Percentiles rank a stretch among this genome's conserved stretches.
phyloP scores from a whole-genome alignment of 2,797 vertebrate species.

The Sebastes cheni region DNA sequence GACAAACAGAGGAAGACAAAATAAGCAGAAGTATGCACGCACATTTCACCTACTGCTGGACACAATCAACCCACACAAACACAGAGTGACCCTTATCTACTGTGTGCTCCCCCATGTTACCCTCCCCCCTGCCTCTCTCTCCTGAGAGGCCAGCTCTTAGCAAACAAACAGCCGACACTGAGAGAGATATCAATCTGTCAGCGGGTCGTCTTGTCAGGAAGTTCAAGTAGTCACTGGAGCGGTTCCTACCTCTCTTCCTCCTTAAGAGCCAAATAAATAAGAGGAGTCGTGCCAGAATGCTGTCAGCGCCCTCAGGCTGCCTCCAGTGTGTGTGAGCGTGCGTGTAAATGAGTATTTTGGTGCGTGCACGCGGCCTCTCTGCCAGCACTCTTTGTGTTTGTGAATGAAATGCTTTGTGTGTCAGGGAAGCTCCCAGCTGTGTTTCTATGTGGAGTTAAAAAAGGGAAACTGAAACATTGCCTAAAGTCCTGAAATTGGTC shows the following conservation, averaged over 20 bases:
- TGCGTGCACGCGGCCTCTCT: slow-evolving; percentile 19
- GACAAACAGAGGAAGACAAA: slow-evolving; percentile 41
- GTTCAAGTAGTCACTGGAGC: slow-evolving; percentile 84
- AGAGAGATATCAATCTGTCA: slow-evolving; percentile 85
- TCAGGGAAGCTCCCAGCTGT: slow-evolving; percentile 48
- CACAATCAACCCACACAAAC: slow-evolving; percentile 27
- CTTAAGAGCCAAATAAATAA: slow-evolving; percentile 77
- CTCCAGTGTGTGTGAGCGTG: slow-evolving; percentile 9
- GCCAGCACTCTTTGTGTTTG: slow-evolving; percentile 37
- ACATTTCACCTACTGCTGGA: slow-evolving; percentile 41
- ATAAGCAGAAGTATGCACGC: slow-evolving; percentile 19
- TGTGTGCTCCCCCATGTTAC: slow-evolving; percentile 21
- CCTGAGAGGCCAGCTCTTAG: slow-evolving; percentile 55
- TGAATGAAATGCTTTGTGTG: slow-evolving; percentile 47
- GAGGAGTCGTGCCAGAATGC: slow-evolving; percentile 52
- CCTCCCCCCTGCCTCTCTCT: slow-evolving; percentile 21
- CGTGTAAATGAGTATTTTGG: slow-evolving; percentile 26
- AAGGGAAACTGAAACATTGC: slow-evolving; percentile 61
- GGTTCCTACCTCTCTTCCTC: slow-evolving; percentile 78
- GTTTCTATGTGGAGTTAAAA: slow-evolving; percentile 41
- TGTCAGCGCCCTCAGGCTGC: slow-evolving; percentile 57
- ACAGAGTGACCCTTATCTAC: slow-evolving; percentile 56
- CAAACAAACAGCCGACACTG: slow-evolving; percentile 87
- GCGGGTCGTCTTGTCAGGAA: slow-evolving; percentile 82
- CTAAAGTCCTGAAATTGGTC: slow-evolving; percentile 60